Base-by-base conservation (phyloP, 2,797 vertebrate species). In the Threskiornis aethiopicus region DNA sequence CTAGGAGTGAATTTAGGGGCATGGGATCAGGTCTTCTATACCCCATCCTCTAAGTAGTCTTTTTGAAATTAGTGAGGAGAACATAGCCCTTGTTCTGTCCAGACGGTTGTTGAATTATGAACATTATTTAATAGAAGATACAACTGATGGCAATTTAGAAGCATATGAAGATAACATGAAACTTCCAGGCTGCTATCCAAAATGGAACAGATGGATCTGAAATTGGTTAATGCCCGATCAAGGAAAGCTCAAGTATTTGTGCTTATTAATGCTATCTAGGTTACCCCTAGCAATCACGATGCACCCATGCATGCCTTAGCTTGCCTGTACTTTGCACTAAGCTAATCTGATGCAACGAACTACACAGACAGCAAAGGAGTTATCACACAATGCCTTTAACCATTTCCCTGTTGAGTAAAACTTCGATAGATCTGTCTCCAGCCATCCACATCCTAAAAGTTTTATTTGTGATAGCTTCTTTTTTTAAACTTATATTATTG, bases 201-300 rank as follows among this genome's bases (percentile, higher is more conserved):
- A 94, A 31, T 25, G 35, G 35, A 93, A 89, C 89, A 97, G 93
- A 95, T 95, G 97, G 93, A 83, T 77, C 79, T 88, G 87, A 92
- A 93, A 87, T 28, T 92, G 85, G 71, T 96, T 97, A 91, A 91
- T 94, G 65, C 55, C 93, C 71, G 61, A 96, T 42, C 67, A 96
- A 95, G 70, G 58, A 77, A 95, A 95, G 59, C 87, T 91, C 35
- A 84, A 77, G 87, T 76, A 59, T 94, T 85, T 84, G 81, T 78
- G 59, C 22, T 92, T 92, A 95, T 54, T 96, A 88, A 76, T 52
- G 57, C 73, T 85, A 2, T 67, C 51, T 87, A 51, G 54, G 51
- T 82, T 92, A 71, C 16, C 66, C 16, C 28, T 37, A 39, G 91
- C 73, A 52, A 65, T 65, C 65, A 35, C 3, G 5, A 29, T 51